phyloP scores from a whole-genome alignment of 1,140 invertebrate species.

The Apis cerana region DNA sequence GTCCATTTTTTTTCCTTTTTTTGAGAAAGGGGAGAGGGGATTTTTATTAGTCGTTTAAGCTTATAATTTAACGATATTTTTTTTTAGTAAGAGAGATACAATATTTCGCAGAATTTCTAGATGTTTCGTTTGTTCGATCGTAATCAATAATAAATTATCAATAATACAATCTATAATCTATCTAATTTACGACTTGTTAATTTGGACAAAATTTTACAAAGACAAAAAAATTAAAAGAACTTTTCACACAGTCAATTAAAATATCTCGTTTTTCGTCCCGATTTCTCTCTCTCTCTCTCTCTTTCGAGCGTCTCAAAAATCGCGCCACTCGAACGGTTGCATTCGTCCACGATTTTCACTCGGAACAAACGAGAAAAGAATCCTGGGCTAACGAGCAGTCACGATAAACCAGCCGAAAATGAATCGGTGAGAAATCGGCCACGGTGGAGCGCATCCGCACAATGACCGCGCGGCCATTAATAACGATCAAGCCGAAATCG shows the following conservation, averaged over 20 bases:
- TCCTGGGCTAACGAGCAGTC: constrained; percentile 12
- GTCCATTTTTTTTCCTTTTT: too few relatives aligned
- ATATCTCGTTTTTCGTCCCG: neutral
- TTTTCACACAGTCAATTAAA: neutral
- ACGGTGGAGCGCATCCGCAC: neutral
- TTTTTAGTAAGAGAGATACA: too few relatives aligned
- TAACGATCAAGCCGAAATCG: constrained; percentile 63
- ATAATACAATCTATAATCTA: too few relatives aligned
- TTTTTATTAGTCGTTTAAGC: neutral
- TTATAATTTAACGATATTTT: neutral
- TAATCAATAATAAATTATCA: too few relatives aligned
- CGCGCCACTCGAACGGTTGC: neutral
- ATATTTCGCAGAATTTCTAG: too few relatives aligned
- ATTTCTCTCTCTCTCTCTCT: neutral
- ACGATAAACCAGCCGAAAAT: constrained; percentile 31
- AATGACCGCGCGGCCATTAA: constrained; percentile 55
- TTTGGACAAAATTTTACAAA: too few relatives aligned
- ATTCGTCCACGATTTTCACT: neutral
- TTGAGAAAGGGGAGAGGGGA: neutral
- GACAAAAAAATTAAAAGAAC: too few relatives aligned
- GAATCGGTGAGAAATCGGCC: constrained; percentile 47
- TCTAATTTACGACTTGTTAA: too few relatives aligned
- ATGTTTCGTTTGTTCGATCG: too few relatives aligned
- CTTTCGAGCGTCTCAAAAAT: neutral
- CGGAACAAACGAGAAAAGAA: constrained; percentile 41